phyloP scores from a whole-genome alignment of 2,888 invertebrate genomes.

The Rotaria macrura region DNA sequence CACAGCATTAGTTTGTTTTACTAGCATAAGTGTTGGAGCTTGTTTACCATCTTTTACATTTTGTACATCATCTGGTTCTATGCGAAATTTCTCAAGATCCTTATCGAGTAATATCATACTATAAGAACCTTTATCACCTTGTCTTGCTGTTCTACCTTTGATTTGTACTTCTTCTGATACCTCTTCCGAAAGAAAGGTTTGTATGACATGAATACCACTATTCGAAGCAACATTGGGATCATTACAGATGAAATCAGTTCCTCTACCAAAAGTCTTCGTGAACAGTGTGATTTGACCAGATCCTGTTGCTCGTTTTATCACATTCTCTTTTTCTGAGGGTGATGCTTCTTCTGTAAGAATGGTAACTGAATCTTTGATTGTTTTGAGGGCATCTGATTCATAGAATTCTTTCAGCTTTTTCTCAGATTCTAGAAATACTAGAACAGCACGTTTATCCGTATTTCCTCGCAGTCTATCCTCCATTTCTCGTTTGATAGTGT shows the following conservation, averaged over 20 bases:
- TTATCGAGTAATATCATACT: slow-evolving; percentile 8
- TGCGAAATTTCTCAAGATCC: background rate
- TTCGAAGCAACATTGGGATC: background rate
- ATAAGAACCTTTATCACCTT: slow-evolving; percentile 10
- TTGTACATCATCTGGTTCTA: background rate
- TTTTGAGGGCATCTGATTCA: background rate
- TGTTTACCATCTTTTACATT: no score
- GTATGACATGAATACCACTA: slow-evolving; percentile 19
- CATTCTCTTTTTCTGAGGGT: background rate
- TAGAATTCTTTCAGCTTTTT: background rate
- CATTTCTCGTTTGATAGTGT: background rate
- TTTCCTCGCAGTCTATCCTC: background rate
- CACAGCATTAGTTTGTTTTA: no score
- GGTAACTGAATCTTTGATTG: background rate
- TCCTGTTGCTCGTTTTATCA: background rate
- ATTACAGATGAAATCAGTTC: slow-evolving; percentile 19
- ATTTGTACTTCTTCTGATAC: slow-evolving; percentile 22
- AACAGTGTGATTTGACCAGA: background rate
- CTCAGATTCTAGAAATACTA: background rate
- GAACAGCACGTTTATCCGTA: no score
- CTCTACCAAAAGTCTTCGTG: background rate
- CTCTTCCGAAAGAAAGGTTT: slow-evolving; percentile 22
- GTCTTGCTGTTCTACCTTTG: slow-evolving; percentile 17
- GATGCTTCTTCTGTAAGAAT: background rate
- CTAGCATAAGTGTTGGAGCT: no score